Evolutionary conservation across 2,888 invertebrate genomes (phyloP).

Genomic region (Drosophila percnosoma): DNA sequence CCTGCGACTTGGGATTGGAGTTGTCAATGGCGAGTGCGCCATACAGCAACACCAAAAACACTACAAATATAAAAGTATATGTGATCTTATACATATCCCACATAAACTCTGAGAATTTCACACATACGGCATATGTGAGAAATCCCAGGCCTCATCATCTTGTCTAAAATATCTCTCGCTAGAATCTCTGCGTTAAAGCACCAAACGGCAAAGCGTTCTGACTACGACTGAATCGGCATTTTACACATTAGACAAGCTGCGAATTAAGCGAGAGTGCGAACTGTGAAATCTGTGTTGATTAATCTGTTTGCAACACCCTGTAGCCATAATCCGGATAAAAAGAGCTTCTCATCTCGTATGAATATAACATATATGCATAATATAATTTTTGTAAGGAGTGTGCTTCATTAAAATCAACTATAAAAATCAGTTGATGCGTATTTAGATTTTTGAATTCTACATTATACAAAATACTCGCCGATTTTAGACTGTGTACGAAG

Average conservation of each 20-base stretch:
- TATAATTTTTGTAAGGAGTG: background rate
- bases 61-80: constrained; percentile 24
- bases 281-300: constrained; percentile 35
- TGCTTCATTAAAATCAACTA: background rate
- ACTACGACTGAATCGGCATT: constrained; percentile 44
- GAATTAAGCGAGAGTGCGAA: constrained; percentile 25
- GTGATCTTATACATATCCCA: background rate
- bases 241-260: constrained; percentile 35
- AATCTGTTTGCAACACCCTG: constrained; percentile 35
- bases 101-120: constrained; percentile 7
- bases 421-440: background rate
- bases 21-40: constrained; percentile 45
- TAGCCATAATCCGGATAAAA: background rate
- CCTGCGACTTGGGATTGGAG: constrained; percentile 80
- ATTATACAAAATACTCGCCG: background rate
- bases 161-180: constrained; percentile 4
- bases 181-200: constrained; percentile 1
- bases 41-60: constrained; percentile 28
- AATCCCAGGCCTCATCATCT: constrained; percentile 32
- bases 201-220: constrained; percentile 31
- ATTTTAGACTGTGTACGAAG: background rate
- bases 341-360: background rate
- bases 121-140: constrained; percentile 48
- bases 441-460: background rate
- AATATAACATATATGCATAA: background rate